Percentiles rank a stretch among this genome's conserved stretches.
Evolutionary conservation across 2,113 vertebrate genomes (phyloP).

Genomic region (Gymnorhina tibicen): DNA sequence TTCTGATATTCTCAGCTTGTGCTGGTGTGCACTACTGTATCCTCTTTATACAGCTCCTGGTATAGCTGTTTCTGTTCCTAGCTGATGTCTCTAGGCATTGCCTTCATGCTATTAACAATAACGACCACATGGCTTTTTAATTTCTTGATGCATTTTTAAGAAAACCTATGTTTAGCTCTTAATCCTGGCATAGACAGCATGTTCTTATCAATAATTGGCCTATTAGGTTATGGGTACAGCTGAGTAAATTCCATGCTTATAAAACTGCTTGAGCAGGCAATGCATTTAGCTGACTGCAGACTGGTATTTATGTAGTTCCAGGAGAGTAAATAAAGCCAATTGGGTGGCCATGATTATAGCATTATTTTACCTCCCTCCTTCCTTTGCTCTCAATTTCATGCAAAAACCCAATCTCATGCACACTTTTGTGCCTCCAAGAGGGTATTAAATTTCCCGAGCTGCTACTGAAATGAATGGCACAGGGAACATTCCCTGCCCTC

Average conservation of each 20-base stretch:
- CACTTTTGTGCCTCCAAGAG: neutral
- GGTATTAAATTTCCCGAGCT: neutral
- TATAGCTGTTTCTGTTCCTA: neutral
- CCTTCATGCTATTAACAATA: neutral
- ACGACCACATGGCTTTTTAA: neutral
- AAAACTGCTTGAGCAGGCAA: slow-evolving; percentile 16
- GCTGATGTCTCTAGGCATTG: neutral
- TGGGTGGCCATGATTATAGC: neutral
- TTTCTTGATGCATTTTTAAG: neutral
- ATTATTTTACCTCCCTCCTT: neutral
- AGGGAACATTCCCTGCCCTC: neutral
- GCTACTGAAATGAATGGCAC: neutral
- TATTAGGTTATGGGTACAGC: slow-evolving; percentile 20
- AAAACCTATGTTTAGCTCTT: slow-evolving; percentile 6
- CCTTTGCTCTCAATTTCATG: neutral
- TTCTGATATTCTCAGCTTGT: neutral
- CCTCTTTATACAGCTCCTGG: neutral
- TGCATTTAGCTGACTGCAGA: slow-evolving; percentile 29
- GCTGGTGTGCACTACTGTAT: neutral
- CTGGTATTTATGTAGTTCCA: slow-evolving; percentile 39
- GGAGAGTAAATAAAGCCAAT: slow-evolving; percentile 45
- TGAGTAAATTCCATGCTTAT: slow-evolving; percentile 45
- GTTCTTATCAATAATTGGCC: slow-evolving; percentile 8
- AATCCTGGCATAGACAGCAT: neutral
- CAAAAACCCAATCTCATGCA: neutral